Base-by-base conservation (phyloP, 2,113 vertebrate species). In the Scophthalmus maximus region DNA sequence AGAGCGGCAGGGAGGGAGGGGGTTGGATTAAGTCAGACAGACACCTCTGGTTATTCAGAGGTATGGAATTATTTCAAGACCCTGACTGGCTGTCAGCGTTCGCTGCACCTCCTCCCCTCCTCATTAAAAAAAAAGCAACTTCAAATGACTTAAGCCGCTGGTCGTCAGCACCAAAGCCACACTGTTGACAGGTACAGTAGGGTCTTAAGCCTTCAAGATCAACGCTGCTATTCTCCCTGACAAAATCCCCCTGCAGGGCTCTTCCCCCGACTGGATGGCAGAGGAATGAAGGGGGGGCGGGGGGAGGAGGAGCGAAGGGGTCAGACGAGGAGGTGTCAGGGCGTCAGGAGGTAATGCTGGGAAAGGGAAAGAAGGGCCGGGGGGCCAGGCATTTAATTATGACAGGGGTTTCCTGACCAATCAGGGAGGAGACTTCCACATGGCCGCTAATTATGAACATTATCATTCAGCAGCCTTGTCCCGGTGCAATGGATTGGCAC, bases 171-270 rank as follows among this genome's bases (percentile, higher is more conserved):
- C 85, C 82, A 85, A 90, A 92, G 90, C 78, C 83, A 68, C 79
- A 64, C 83, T 88, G 90, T 85, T 91, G 92, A 91, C 90, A 93
- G 91, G 90, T 91, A 92, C 85, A 84, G 85, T 84, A 69, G 87
- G 84, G 89, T 89, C 88, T 93, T 92, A 91, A 93, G 88, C 75
- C 88, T 84, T 82, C 80, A 69, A 92, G 88, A 91, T 91, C 91
- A 91, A 82, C 90, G 46, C 77, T 18, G 84, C 89, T 89, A 85
- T 90, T 91, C 89, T 92, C 80, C 82, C 80, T 82, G 88, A 86
- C 88, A 90, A 91, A 93, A 89, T 85, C 86, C 88, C 74, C 87
- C 84, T 22, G 29, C 51, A n/a, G 80, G 83, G 82, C 79, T 79
- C 74, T 78, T 78, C 60, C 63, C n/a, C 63, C 18, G 5, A 68